A percentile compares a stretch with the other conserved stretches of the same genome.
Evolutionary conservation across 2,888 invertebrate genomes (phyloP).

Genomic region (Drosophila ezoana): DNA sequence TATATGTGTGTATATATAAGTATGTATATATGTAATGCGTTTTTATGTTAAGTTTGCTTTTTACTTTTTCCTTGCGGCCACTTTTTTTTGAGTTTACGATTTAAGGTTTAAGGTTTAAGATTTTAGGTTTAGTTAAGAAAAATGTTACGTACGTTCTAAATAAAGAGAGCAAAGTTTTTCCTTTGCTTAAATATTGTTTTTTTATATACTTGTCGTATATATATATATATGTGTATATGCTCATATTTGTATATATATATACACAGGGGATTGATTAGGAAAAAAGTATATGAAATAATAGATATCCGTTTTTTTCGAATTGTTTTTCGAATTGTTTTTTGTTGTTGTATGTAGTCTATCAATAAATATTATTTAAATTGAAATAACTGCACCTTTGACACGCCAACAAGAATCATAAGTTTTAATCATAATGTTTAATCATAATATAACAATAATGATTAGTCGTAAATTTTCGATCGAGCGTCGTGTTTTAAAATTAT

Average conservation of each 20-base stretch:
- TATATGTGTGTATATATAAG: constrained; percentile 56
- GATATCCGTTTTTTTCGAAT: constrained; percentile 27
- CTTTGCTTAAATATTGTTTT: constrained; percentile 60
- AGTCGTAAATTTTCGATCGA: constrained; percentile 43
- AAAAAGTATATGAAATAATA: constrained; percentile 77
- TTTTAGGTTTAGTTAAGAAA: constrained; percentile 67
- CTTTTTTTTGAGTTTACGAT: constrained; percentile 47
- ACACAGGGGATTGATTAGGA: constrained; percentile 64
- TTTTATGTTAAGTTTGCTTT: constrained; percentile 44
- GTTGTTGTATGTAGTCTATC: constrained; percentile 56
- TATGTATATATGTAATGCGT: constrained; percentile 50
- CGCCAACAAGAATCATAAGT: constrained; percentile 68
- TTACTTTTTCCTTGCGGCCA: constrained; percentile 42
- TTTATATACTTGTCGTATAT: constrained; percentile 64
- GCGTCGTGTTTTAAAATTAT: constrained; percentile 44
- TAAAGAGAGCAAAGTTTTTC: constrained; percentile 74
- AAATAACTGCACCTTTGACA: constrained; percentile 57
- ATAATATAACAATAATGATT: constrained; percentile 43
- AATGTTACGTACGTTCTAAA: constrained; percentile 74
- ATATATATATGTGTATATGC: constrained; percentile 46
- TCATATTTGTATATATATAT: constrained; percentile 48
- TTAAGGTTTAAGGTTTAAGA: constrained; percentile 30
- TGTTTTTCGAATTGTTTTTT: constrained; percentile 25
- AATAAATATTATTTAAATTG: constrained; percentile 67
- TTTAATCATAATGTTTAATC: constrained; percentile 44